Base-by-base conservation (phyloP, 2,797 vertebrate genomes). In the Arremon brunneinucha region DNA sequence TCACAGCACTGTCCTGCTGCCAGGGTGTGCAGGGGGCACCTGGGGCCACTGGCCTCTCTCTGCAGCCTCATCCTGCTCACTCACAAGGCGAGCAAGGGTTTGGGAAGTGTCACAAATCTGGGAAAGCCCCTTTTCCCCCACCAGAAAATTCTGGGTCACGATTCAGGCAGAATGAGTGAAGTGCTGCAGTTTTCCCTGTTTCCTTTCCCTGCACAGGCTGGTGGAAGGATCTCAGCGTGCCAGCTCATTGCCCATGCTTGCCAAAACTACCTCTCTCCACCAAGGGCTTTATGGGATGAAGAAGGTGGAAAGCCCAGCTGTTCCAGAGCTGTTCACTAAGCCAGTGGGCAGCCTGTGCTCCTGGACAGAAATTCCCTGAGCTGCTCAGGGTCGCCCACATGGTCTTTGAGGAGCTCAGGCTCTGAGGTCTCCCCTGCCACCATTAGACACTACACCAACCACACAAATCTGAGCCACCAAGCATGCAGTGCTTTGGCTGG, bases 71-170 rank as follows among this genome's bases (percentile, higher is more conserved):
- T 57, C 26, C 32, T n/a, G 8, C 55, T 69, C n/a, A 59, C 34
- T 37, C 2, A 0, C 26, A 26, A 69, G 62, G 21, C 1, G 0
- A 78, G 46, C 27, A 47, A 78, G 20, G 26, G 28, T 76, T 69
- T 56, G 76, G 49, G 60, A 91, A 55, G 14, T 1, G 1, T 32
- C 63, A 59, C 0, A 1, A 41, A 49, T 24, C 37, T 68, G 56
- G 21, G 23, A 72, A 27, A 32, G 4, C 56, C 21, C 37, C 12
- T 16, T 78, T 88, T 46, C 14, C 43, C 14, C 26, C 22, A 19
- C 12, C 41, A 46, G 43, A 34, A 75, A 65, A 37, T 59, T 16
- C 14, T 50, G 39, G 18, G 11, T 63, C 26, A 44, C 0, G 0
- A 14, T 55, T 68, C 41, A 53, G 44, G 56, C 49, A 67, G 34